Evolutionary conservation across 2,888 invertebrate genomes (phyloP), one percentile per base, ranked within the genome.

Genomic region (Acronicta leporina): DNA sequence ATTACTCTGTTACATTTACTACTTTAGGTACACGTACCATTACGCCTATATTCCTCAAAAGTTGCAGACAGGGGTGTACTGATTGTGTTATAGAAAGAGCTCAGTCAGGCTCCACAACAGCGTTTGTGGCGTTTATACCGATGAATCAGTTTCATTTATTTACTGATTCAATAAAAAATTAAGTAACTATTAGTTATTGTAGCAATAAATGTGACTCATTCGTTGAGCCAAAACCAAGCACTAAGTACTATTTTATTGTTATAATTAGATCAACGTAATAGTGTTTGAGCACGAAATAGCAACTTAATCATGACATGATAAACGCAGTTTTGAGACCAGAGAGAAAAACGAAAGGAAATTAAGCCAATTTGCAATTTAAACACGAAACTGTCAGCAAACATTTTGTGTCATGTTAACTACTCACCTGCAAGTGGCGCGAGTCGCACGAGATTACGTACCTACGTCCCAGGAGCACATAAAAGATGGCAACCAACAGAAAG

Each of bases 401-500:
- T 66, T 75, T 63, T 42, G 59, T 73, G 62, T 50, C 56, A 40
- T 65, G 65, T 73, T 62, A 61, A 59, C 60, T n/a, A 73, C 53
- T 74, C 66, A n/a, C 63, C 61, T 56, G 25, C 49, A 76, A 63
- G 52, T 64, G 74, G 68, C 43, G 56, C 55, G 52, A 62, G 55
- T 58, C 65, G 52, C 56, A 61, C 52, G 61, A 72, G 48, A 63
- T 76, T 73, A 58, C 75, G 48, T 20, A 61, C 68, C n/a, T 73
- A 56, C 45, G 55, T 54, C 58, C 48, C 35, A 57, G 43, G 54
- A 60, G 66, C 54, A 59, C 61, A 77, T 66, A 69, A 77, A 77
- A 73, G 69, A 77, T 66, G 69, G 61, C 57, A 66, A 76, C 69
- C 63, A 63, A 60, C 63, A 73, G 58, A 64, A 77, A 69, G 63